phyloP scores from a whole-genome alignment of 2,113 vertebrate genomes.

The Psilopsiagon aymara region DNA sequence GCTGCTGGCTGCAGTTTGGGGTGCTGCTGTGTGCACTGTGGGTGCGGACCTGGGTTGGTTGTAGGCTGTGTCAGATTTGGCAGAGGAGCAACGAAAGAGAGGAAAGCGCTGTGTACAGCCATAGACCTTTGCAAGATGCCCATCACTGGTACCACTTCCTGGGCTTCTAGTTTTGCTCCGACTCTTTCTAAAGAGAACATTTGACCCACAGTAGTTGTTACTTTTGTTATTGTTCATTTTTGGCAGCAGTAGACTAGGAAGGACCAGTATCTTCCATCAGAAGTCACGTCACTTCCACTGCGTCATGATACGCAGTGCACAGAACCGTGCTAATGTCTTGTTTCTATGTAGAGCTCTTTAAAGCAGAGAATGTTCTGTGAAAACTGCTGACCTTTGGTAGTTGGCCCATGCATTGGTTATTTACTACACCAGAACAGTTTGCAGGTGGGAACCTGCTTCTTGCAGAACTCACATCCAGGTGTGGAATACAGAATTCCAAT shows the following conservation, averaged over 20 bases:
- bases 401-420: not conserved
- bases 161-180: not conserved
- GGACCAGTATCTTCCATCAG: not conserved
- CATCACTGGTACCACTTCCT: not conserved
- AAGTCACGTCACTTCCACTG: not conserved
- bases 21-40: not conserved
- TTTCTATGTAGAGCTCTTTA: not conserved
- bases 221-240: not conserved
- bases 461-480: not conserved
- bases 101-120: rapidly evolving
- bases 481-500: not conserved
- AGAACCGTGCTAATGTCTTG: not conserved
- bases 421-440: not conserved
- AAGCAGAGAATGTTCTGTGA: not conserved
- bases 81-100: not conserved
- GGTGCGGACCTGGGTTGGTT: not conserved
- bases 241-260: not conserved
- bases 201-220: not conserved
- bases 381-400: not conserved
- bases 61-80: too few species aligned
- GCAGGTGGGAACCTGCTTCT: not conserved
- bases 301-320: rapidly evolving
- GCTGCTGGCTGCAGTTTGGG: too few species aligned
- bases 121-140: not conserved
- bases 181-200: not conserved